Evolutionary conservation across 2,797 vertebrate species (phyloP), one percentile per base, ranked within the genome.

Genomic region (Aplochiton taeniatus): DNA sequence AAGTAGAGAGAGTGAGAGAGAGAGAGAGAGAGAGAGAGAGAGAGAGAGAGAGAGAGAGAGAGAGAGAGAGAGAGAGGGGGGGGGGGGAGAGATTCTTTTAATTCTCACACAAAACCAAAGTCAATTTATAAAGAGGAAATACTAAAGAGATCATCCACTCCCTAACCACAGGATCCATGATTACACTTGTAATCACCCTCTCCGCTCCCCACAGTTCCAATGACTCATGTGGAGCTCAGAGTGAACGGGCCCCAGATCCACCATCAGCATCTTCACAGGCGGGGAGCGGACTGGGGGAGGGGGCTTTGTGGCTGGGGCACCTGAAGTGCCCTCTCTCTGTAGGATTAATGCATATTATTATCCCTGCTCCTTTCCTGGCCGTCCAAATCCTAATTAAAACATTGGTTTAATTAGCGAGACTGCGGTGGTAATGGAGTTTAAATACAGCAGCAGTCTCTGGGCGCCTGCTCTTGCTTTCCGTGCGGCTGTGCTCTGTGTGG

Each of bases 331-430:
- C 4, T 52, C 71, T 75, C 73, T 75, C 55, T 76, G 75, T 72
- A 79, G 82, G 81, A 85, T 83, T 75, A 87, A 86, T 87, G 72
- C 80, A 82, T 62, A 14, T 76, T 77, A 83, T 85, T 75, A 88
- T 80, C 76, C 69, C 71, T 77, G 68, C 75, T 78, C 72, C 75
- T 81, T 68, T 82, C 72, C 72, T 81, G 46, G 59, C 79, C 70
- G 78, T 83, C 83, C 77, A 87, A 87, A 91, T 89, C 85, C 83
- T 91, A 92, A 92, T 91, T 93, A 91, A 85, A 88, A 88, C 83
- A 86, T 79, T 85, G 82, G 80, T 89, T 89, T 92, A 92, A 93
- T 93, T 93, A 92, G 77, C 76, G 79, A 80, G 78, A 79, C 79
- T 73, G 76, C 65, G 81, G 78, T 89, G 82, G 76, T 92, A 91